Evolutionary conservation across 2,113 vertebrate genomes (phyloP).

Genomic region (Bos indicus): DNA sequence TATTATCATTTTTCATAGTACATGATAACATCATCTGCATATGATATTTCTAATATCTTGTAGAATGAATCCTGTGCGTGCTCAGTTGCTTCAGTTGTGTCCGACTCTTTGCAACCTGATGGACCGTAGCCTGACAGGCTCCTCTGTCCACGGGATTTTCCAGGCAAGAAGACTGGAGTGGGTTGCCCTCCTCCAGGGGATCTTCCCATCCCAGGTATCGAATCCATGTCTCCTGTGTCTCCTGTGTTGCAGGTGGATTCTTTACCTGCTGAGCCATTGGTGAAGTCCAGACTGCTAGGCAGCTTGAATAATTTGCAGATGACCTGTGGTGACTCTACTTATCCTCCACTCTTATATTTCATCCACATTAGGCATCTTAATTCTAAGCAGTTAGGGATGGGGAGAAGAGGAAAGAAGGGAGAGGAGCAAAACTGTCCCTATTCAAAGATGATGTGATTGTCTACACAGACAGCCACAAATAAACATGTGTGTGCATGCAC

Average conservation of each 20-base stretch:
- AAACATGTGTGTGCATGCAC: background rate
- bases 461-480: background rate
- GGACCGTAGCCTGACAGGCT: background rate
- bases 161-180: background rate
- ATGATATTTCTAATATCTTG: background rate
- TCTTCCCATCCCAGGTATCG: background rate
- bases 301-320: background rate
- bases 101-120: background rate
- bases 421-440: background rate
- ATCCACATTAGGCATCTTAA: background rate
- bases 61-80: background rate
- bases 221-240: background rate
- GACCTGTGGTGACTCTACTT: background rate
- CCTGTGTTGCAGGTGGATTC: background rate
- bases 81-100: background rate
- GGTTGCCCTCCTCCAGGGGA: background rate
- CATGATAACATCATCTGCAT: background rate
- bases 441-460: background rate
- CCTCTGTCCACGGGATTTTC: background rate
- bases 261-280: background rate
- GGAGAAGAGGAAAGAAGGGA: background rate
- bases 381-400: background rate
- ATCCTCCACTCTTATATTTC: background rate
- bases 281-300: background rate
- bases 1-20: slow-evolving; percentile 10